Evolutionary conservation across 1,140 invertebrate genomes (phyloP).

Genomic region (Apis mellifera): Amel_HAv3.1 CM009933.2:6351501-6352000

Average conservation of each 20-base stretch:
- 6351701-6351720: not conserved
- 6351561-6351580: too few relatives aligned
- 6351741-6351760: not conserved
- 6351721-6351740: not conserved
- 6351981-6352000: conserved; percentile 7
- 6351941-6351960: conserved; percentile 63
- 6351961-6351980: conserved; percentile 59
- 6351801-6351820: conserved; percentile 12
- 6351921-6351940: conserved; percentile 62
- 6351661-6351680: not conserved
- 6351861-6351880: conserved; percentile 22
- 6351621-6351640: not conserved
- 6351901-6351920: conserved; percentile 47
- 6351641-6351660: not conserved
- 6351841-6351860: conserved; percentile 1
- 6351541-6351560: not conserved
- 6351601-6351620: not conserved
- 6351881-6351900: conserved; percentile 49
- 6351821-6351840: not conserved
- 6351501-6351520: conserved; percentile 13
- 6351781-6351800: not conserved
- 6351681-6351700: not conserved
- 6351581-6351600: too few relatives aligned
- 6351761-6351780: not conserved
- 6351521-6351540: not conserved